Conservation (phyloP, 2,888 invertebrate species). For the Yponomeuta malinellus region DNA sequence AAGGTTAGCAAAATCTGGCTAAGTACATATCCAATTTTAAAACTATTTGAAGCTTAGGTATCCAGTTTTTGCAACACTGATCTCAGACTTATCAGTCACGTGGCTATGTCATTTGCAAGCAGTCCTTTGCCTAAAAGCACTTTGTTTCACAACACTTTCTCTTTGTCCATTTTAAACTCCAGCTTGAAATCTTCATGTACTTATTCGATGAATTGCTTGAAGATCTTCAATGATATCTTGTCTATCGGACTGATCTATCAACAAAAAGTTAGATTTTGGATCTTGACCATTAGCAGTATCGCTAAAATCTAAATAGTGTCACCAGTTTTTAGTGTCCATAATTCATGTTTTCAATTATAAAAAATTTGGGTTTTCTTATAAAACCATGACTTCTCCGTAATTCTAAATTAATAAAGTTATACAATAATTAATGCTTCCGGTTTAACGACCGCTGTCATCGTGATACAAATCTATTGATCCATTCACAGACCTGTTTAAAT, state of each 20-base stretch:
- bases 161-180: slow-evolving; percentile 1
- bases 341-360: too few relatives aligned
- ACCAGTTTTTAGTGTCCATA: too few relatives aligned
- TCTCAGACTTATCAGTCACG: slow-evolving; percentile 42
- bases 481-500: too few relatives aligned
- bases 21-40: neutral
- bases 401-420: too few relatives aligned
- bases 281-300: too few relatives aligned
- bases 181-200: neutral
- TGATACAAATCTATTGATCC: too few relatives aligned
- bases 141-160: slow-evolving; percentile 10
- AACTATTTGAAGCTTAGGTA: neutral
- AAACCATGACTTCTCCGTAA: too few relatives aligned
- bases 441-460: too few relatives aligned
- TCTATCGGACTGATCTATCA: neutral
- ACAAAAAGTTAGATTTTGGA: neutral
- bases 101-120: neutral
- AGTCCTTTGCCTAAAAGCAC: neutral
- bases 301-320: too few relatives aligned
- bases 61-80: slow-evolving; percentile 26
- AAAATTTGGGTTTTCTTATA: too few relatives aligned
- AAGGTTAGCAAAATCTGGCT: neutral
- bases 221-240: neutral
- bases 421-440: too few relatives aligned
- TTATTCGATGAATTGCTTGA: neutral